Evolutionary conservation across 2,113 vertebrate species (phyloP).

Genomic region (Heterocephalus glaber): DNA sequence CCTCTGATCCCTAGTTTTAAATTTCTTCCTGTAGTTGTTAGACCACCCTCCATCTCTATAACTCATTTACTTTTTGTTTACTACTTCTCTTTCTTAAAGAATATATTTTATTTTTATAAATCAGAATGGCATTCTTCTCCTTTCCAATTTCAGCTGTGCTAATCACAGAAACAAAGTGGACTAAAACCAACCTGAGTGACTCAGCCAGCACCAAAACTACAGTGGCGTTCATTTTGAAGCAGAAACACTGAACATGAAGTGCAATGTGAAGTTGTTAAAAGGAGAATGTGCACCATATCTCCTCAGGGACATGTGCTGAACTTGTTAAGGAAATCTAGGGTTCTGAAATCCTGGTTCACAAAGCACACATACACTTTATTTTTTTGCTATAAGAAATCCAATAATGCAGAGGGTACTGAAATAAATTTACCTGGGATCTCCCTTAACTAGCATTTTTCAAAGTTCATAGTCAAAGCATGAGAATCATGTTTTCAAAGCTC

Average conservation of each 20-base stretch:
- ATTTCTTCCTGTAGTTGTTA: neutral
- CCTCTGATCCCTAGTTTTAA: neutral
- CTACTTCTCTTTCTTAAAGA: neutral
- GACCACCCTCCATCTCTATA: neutral
- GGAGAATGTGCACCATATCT: neutral
- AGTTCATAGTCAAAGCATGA: neutral
- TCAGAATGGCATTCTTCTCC: neutral
- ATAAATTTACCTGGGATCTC: constrained; percentile 10
- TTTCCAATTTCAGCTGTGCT: constrained; percentile 10
- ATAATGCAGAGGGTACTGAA: constrained; percentile 18
- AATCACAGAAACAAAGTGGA: constrained; percentile 43
- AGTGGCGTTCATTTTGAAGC: constrained; percentile 8
- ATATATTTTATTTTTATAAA: constrained; percentile 48
- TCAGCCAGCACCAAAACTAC: neutral
- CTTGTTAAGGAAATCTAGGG: constrained; percentile 36
- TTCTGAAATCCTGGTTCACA: constrained; percentile 32
- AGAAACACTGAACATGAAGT: constrained; percentile 28
- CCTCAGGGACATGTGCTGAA: neutral
- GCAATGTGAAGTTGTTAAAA: constrained; percentile 50
- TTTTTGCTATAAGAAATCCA: constrained; percentile 31
- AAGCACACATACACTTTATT: neutral
- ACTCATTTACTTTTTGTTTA: constrained; percentile 4
- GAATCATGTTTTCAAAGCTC: constrained; percentile 40
- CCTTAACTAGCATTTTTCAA: neutral
- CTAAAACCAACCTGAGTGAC: neutral